Evolutionary conservation across 2,888 invertebrate genomes (phyloP).

Genomic region (Epinotia demarniana): DNA sequence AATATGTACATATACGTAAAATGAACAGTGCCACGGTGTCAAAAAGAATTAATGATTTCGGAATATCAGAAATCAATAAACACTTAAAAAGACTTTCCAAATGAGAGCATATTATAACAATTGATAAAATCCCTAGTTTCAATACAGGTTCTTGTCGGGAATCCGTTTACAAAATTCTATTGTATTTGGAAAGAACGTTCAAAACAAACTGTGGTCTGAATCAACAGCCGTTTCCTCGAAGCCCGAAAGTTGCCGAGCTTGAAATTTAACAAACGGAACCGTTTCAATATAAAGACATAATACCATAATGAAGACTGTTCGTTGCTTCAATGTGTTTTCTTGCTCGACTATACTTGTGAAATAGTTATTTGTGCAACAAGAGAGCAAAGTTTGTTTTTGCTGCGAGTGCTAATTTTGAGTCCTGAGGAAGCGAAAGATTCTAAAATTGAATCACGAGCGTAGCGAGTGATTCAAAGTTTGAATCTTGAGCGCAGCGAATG

Average conservation of each 20-base stretch:
- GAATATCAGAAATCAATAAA: background rate
- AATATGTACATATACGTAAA: too few relatives aligned
- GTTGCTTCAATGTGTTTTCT: too few relatives aligned
- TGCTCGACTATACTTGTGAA: too few relatives aligned
- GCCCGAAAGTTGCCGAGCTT: slow-evolving; percentile 32
- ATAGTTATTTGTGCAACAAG: too few relatives aligned
- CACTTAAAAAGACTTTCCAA: background rate
- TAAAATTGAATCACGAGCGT: too few relatives aligned
- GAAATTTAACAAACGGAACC: slow-evolving; percentile 27
- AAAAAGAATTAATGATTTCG: background rate
- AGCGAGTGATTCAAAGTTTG: too few relatives aligned
- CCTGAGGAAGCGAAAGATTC: too few relatives aligned
- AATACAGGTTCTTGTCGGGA: background rate
- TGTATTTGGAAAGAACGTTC: slow-evolving; percentile 22
- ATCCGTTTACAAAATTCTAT: slow-evolving; percentile 2
- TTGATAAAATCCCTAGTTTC: background rate
- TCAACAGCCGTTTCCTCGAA: slow-evolving; percentile 29
- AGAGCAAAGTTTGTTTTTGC: too few relatives aligned
- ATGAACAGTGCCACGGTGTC: background rate
- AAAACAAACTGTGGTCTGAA: slow-evolving; percentile 35
- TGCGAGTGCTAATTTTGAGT: too few relatives aligned
- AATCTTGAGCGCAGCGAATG: too few relatives aligned
- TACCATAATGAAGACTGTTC: background rate
- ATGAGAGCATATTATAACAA: background rate
- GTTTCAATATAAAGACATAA: background rate